A percentile compares a stretch with the other conserved stretches of the same genome.
These are phyloP conservation scores for Achroia grisella DNA, from an alignment of 1,140 invertebrate genomes.

Conservation along the genomic window DNA sequence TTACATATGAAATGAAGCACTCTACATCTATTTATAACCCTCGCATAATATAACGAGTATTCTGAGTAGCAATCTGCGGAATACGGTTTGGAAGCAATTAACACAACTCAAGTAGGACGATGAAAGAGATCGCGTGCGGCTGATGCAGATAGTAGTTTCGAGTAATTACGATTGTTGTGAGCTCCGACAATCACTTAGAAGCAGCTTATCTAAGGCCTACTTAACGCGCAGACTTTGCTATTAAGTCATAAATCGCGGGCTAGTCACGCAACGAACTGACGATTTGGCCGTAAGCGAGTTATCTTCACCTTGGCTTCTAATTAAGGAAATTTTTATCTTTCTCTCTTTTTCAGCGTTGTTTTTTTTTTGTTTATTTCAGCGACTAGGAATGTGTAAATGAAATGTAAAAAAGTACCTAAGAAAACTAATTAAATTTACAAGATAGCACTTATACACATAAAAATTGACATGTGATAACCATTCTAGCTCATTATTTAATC, in stretches of 20 bases:
- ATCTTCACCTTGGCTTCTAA: conserved; percentile 44
- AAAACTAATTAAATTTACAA: too few relatives aligned
- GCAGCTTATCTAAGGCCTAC: conserved; percentile 69
- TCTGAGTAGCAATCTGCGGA: conserved; percentile 2
- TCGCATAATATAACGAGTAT: too few relatives aligned
- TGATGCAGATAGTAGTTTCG: conserved; percentile 61
- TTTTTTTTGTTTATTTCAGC: too few relatives aligned
- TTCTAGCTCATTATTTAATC: too few relatives aligned
- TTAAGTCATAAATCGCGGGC: conserved; percentile 67
- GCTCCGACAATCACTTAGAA: conserved; percentile 70
- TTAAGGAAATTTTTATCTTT: conserved; percentile 36
- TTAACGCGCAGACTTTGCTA: conserved; percentile 59
- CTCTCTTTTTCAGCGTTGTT: not conserved
- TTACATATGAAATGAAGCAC: too few relatives aligned
- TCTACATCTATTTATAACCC: too few relatives aligned
- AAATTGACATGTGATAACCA: too few relatives aligned
- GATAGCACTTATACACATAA: too few relatives aligned
- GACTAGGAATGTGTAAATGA: too few relatives aligned
- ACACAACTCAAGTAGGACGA: conserved; percentile 46
- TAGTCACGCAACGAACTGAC: conserved; percentile 62
- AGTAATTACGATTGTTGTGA: conserved; percentile 71
- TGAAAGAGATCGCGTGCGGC: conserved; percentile 61
- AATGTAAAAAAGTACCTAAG: too few relatives aligned
- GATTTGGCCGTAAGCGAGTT: conserved; percentile 54
- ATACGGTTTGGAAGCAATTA: conserved; percentile 37